Base-by-base conservation (phyloP, 2,797 vertebrate species). In the Onychomys arenicola region DNA sequence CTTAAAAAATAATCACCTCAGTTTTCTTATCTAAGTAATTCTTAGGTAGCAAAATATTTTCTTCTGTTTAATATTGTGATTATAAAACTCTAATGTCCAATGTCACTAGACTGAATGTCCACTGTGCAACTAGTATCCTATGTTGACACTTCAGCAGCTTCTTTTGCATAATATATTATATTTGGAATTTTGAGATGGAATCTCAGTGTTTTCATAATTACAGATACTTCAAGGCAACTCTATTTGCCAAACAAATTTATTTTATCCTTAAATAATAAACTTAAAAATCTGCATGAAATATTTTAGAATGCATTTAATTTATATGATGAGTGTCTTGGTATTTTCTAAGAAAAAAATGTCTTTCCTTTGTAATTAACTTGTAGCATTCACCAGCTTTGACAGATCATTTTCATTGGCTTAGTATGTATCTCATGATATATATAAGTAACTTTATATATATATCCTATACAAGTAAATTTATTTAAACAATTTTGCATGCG, bases 221-320 rank as follows among this genome's bases (percentile, higher is more conserved):
- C 10, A 82, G 61, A 59, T 89, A 82, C n/a, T 88, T 96, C 76
- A 90, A 96, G 73, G 14, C 71, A 95, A 88, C 25, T 32, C 85
- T 90, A 27, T 75, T 69, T 94, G 55, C 59, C 69, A 89, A 85
- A 77, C 27, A 57, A 77, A 93, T 90, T 88, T 75, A 92, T 77
- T 61, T 93, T 94, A 84, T 57, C 63, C 11, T 67, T 43, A 89
- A 23, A 93, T 37, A 92, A 95, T 82, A 94, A 85, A 92, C 37
- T 86, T 87, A 95, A 55, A 91, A 97, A 93, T 16, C 65, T 85
- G 25, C 49, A 84, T 84, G 82, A 82, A 89, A 78, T 93, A 55
- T 84, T 83, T 95, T 80, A 29, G 11, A 90, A 2, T 43, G 10
- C 43, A 93, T 85, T 95, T 82, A 83, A 95, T 97, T 95, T 95